Evolutionary conservation across 2,797 vertebrate genomes (phyloP), one percentile per base, ranked within the genome.

Genomic region (Mus caroli): DNA sequence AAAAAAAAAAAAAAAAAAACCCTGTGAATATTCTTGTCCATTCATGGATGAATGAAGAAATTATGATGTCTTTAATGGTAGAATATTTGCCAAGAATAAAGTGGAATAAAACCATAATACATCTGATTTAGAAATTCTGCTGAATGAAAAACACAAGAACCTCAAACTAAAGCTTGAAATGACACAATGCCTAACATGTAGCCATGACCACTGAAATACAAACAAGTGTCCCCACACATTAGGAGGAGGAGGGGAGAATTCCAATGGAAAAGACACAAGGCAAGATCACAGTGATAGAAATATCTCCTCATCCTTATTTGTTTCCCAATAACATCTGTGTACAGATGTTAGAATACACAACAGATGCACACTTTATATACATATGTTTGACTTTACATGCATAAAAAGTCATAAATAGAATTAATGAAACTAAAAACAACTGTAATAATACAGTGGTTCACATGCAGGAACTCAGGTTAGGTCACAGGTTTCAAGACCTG

Each of bases 21-120:
- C 19, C 17, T 88, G 2, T 62, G 84, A 90, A 75, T 62, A 78
- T 11, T 8, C 24, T 82, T 78, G 26, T 73, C 19, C 26, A 95
- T 50, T 96, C 20, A 88, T 43, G 85, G 19, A 50, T 90, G 11
- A 84, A 76, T 92, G 77, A 84, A 58, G 3, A 78, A 95, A 83
- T 85, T 43, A 40, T 43, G 15, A 46, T 71, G 50, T 88, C 52
- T 58, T 95, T n/a, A 86, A 67, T 43, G 76, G 6, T 31, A 15
- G 20, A 58, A 62, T 79, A 76, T 62, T 83, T 91, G 46, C 67
- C 11, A 85, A 26, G 46, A 91, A 86, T 91, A 67, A 88, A 88
- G 91, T 58, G 52, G 10, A 90, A 80, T 52, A 37, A 90, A 54
- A 5, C 87, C 6, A 22, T 46, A 69, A 73, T 56, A 71, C 4